phyloP scores from a whole-genome alignment of 2,797 vertebrate species.

The Pangasius mekongensis region DNA sequence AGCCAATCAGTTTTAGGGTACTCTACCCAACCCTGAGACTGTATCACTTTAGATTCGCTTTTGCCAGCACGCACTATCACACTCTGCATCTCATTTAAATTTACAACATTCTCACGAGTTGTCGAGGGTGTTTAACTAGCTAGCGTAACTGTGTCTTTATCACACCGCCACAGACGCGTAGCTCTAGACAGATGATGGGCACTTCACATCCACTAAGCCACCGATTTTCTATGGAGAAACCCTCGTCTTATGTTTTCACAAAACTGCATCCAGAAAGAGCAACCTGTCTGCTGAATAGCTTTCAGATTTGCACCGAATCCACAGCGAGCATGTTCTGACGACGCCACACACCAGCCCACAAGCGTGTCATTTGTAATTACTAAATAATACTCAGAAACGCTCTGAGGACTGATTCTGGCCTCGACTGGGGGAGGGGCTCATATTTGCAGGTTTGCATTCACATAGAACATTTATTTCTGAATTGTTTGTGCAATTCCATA shows the following conservation, averaged over 20 bases:
- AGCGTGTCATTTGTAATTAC: background rate
- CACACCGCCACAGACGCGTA: background rate
- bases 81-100: background rate
- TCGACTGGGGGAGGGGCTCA: background rate
- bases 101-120: background rate
- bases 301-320: background rate
- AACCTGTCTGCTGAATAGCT: background rate
- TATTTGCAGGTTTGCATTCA: background rate
- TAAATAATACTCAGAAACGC: background rate
- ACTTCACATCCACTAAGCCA: background rate
- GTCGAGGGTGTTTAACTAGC: background rate
- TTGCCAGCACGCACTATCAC: background rate
- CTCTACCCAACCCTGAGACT: background rate
- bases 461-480: background rate
- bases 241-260: background rate
- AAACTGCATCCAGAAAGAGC: no score
- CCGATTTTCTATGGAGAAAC: background rate
- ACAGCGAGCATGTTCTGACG: background rate
- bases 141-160: background rate
- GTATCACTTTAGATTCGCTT: background rate
- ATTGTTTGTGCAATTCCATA: background rate
- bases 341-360: background rate
- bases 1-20: background rate
- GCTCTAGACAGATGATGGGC: background rate
- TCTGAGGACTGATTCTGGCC: background rate